phyloP scores from a whole-genome alignment of 2,888 invertebrate genomes.

The Archips crataeganus region DNA sequence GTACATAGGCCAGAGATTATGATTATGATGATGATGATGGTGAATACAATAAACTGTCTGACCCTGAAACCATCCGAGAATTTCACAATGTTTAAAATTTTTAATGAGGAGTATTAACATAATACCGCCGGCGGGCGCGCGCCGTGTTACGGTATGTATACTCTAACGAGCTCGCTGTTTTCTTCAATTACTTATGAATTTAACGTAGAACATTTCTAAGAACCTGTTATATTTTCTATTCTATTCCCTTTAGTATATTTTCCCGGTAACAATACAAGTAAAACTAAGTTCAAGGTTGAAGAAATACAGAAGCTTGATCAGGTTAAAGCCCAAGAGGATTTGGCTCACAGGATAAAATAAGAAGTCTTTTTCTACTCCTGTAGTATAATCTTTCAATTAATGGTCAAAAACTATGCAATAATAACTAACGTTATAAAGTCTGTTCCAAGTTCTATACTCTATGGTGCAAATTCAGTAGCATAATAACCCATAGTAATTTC shows the following conservation, averaged over 20 bases:
- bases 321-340: background rate
- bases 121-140: no score
- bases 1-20: no score
- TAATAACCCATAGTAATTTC: no score
- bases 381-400: no score
- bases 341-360: no score
- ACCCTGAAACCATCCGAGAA: background rate
- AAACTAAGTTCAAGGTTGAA: background rate
- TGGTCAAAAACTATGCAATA: no score
- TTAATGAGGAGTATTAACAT: background rate
- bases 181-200: background rate
- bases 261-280: background rate
- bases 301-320: background rate
- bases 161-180: conserved; percentile 6
- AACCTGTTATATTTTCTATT: background rate
- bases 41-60: background rate
- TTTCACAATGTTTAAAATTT: background rate
- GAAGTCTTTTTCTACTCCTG: no score
- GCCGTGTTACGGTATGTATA: background rate
- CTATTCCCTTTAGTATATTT: background rate
- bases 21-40: no score
- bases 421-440: no score
- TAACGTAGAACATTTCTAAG: background rate
- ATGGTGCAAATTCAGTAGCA: no score
- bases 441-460: no score